Base-by-base conservation (phyloP, 1,140 invertebrate genomes). In the Drosophila rufa region DNA sequence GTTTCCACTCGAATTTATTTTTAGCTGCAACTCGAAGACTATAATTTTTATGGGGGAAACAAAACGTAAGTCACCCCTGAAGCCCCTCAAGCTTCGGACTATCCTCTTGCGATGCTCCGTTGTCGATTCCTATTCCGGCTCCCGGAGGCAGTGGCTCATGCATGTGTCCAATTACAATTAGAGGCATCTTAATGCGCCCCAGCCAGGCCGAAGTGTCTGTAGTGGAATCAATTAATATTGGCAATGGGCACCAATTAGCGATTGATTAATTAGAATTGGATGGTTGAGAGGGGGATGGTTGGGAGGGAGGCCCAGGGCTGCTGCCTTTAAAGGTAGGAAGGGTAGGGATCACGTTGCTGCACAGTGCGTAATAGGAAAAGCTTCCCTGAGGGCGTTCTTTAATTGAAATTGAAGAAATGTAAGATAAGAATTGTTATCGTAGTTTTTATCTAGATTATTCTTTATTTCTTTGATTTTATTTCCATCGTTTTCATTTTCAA, bases 161-260 rank as follows among this genome's bases (percentile, higher is more conserved):
- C 50, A 50, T 74, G 75, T 38, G 59, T 62, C 62, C 59, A 86
- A 82, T 82, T 82, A 85, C 74, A 75, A 75, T 74, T 67, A 56
- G 61, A 60, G 40, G 43, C 70, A 60, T 73, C 53, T 71, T 69
- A 69, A 36, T 70, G 65, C 47, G 30, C 62, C n/a, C 67, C 50
- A 36, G 17, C 45, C 36, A 30, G 67, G 6, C 12, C 14, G 11
- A 40, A 61, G 45, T 69, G 47, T 68, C 51, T 71, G 58, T 62
- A 62, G 57, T 60, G 68, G 50, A 51, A 75, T 86, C 65, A 86
- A 79, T 86, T 86, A 82, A 86, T 75, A 75, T 66, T 36, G 61
- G 65, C 65, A 81, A 75, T 85, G 75, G 66, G 62, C 64, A 25
- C 66, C 77, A 83, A 82, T 82, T 82, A 79, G 66, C 57, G 70